Evolutionary conservation across 2,113 vertebrate genomes (phyloP), one percentile per base, ranked within the genome.

Genomic region (Eudyptes chrysolophus): DNA sequence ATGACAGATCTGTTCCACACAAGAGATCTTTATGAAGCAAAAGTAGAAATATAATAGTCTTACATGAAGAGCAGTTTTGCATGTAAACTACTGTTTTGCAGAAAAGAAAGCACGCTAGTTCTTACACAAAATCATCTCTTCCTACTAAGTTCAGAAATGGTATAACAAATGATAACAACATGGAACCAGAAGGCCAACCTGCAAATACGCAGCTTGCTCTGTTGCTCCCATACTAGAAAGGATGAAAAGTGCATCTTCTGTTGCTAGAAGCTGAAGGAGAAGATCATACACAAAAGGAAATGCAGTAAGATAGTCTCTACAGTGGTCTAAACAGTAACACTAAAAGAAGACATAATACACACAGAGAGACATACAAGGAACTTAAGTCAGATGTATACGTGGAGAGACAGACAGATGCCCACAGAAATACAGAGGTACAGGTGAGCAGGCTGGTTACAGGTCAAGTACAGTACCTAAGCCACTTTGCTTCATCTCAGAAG

Each of bases 401-500:
- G 74, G 60, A 76, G 58, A 61, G 44, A 80, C 54, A 81, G 75
- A 90, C 15, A 38, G 44, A 87, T 34, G 40, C 34, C 54, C 83
- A 49, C 3, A 15, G 69, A 87, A 62, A 83, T 0, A 71, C 34
- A 92, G 65, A 70, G 26, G 84, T 30, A n/a, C 29, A 91, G 65
- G 48, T 5, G 60, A 83, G n/a, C 57, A 78, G 87, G 70, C 30
- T 38, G 61, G 70, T 64, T 76, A 68, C 65, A 80, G 51, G 70
- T 52, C 65, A 98, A 87, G 65, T 83, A 94, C 92, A 66, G 82
- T 99, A 99, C 99, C 99, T 98, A 99, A 97, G 98, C 99, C 99
- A 78, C 99, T 99, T 92, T 99, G 99, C 87, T 99, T 99, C 98
- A 99, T 99, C 96, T 99, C 99, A 1, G 99, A 98, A 22, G 99